Percentiles rank a stretch among this genome's conserved stretches.
Conservation (phyloP, 2,113 vertebrate genomes). For the human region GRCh38 chr3:35673501-35674000, state of each 20-base stretch:
- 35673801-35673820: constrained; percentile 64
- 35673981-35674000: background rate
- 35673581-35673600: background rate
- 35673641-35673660: background rate
- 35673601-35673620: background rate
- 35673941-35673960: constrained; percentile 46
- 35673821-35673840: background rate
- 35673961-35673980: background rate
- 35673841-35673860: background rate
- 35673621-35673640: background rate
- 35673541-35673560: background rate
- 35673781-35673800: background rate
- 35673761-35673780: background rate
- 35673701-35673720: background rate
- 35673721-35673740: constrained; percentile 18
- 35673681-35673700: background rate
- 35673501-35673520: background rate
- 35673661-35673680: background rate
- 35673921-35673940: constrained; percentile 7
- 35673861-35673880: constrained; percentile 42
- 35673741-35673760: background rate
- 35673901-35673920: background rate
- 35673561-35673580: background rate
- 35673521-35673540: background rate
- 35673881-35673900: constrained; percentile 54